Conservation (phyloP, 2,113 vertebrate species). For the Eolophus roseicapilla region DNA sequence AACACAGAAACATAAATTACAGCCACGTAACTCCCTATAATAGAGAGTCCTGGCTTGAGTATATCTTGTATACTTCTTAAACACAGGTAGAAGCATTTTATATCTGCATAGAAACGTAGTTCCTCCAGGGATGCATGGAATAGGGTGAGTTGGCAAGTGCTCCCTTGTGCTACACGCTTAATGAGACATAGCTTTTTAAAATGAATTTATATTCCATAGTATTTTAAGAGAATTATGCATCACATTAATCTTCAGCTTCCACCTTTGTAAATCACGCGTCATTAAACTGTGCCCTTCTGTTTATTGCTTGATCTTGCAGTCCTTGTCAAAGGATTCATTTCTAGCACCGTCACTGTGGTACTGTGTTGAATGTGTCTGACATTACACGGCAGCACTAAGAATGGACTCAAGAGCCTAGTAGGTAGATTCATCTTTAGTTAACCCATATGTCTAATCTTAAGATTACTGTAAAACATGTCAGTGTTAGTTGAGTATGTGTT, state of each 20-base stretch:
- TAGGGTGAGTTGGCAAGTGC: neutral
- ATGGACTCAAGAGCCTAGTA: neutral
- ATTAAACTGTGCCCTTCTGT: neutral
- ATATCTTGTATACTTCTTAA: neutral
- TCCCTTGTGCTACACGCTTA: neutral
- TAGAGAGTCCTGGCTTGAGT: neutral
- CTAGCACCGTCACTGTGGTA: neutral
- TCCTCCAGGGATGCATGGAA: neutral
- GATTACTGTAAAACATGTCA: neutral
- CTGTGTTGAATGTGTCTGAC: neutral
- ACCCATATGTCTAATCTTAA: neutral
- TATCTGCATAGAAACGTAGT: neutral
- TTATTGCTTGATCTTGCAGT: neutral
- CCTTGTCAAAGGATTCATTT: neutral
- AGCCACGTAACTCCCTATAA: neutral
- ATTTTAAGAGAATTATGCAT: neutral
- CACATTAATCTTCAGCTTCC: neutral
- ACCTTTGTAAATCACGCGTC: neutral
- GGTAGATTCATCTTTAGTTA: neutral
- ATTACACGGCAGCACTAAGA: neutral
- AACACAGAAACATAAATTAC: neutral
- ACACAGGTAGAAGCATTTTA: neutral
- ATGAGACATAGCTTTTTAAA: neutral
- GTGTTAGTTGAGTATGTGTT: neutral
- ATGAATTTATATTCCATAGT: neutral